phyloP scores from a whole-genome alignment of 2,113 vertebrate genomes.

The Indicator maculatus region DNA sequence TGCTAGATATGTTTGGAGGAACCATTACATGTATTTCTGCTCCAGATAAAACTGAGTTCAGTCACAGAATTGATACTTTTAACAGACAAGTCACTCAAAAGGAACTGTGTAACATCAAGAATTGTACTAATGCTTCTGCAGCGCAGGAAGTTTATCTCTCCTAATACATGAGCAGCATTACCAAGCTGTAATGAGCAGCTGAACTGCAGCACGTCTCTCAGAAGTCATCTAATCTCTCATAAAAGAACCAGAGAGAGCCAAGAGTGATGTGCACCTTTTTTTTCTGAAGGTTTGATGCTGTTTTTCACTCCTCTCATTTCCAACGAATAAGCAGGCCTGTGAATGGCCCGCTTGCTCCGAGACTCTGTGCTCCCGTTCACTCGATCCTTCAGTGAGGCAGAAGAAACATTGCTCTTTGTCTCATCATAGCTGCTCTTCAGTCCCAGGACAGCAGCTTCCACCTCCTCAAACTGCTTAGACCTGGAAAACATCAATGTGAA shows the following conservation, averaged over 20 bases:
- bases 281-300: neutral
- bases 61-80: neutral
- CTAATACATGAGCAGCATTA: neutral
- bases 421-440: constrained; percentile 48
- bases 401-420: constrained; percentile 63
- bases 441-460: neutral
- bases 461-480: constrained; percentile 53
- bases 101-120: neutral
- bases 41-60: neutral
- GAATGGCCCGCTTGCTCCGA: constrained; percentile 66
- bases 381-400: constrained; percentile 68
- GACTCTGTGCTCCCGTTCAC: constrained; percentile 66
- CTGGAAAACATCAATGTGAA: constrained; percentile 43
- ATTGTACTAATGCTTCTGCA: neutral
- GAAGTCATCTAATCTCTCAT: neutral
- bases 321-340: constrained; percentile 77
- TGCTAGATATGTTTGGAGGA: neutral
- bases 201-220: neutral
- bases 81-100: neutral
- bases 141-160: neutral
- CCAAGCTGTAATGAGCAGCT: neutral
- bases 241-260: neutral
- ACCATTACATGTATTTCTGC: neutral
- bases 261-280: neutral
- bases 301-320: constrained; percentile 75